A percentile compares a stretch with the other conserved stretches of the same genome.
Conservation (phyloP, 2,888 invertebrate species). For the Fragum sueziense region DNA sequence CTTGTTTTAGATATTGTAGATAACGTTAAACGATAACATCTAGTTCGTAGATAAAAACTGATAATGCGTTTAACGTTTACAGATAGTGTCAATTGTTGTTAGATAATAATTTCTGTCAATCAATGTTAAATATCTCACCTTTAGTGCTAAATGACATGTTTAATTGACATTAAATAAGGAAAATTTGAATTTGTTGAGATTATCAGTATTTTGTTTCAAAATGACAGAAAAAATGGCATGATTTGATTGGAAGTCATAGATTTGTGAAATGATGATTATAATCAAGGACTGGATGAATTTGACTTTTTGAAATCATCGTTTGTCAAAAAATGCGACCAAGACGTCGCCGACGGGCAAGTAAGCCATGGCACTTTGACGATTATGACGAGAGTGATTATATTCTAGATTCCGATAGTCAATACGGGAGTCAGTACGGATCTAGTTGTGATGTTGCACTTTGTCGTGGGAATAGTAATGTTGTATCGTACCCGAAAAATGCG, state of each 20-base stretch:
- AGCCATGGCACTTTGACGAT: conserved; percentile 61
- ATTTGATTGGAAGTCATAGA: too few relatives aligned
- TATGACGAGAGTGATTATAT: conserved; percentile 59
- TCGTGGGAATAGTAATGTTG: conserved; percentile 28
- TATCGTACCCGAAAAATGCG: conserved; percentile 50
- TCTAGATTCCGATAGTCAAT: conserved; percentile 47
- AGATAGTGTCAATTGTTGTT: neutral
- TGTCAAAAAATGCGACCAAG: conserved; percentile 44
- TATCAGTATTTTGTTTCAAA: too few relatives aligned
- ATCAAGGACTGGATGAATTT: too few relatives aligned
- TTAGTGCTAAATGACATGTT: neutral
- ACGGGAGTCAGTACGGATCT: conserved; percentile 25
- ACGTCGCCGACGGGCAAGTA: conserved; percentile 39
- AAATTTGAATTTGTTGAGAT: too few relatives aligned
- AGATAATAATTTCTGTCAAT: neutral
- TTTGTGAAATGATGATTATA: too few relatives aligned
- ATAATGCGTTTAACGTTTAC: neutral
- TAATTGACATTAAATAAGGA: neutral
- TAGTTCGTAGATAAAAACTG: neutral
- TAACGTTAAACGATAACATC: neutral
- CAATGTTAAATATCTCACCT: neutral
- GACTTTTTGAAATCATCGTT: neutral
- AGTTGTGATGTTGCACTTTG: conserved; percentile 31
- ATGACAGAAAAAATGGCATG: neutral
- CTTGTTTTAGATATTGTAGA: conserved; percentile 33